A percentile compares a stretch with the other conserved stretches of the same genome.
phyloP scores from a whole-genome alignment of 2,113 vertebrate species.

The Smithornis capensis region DNA sequence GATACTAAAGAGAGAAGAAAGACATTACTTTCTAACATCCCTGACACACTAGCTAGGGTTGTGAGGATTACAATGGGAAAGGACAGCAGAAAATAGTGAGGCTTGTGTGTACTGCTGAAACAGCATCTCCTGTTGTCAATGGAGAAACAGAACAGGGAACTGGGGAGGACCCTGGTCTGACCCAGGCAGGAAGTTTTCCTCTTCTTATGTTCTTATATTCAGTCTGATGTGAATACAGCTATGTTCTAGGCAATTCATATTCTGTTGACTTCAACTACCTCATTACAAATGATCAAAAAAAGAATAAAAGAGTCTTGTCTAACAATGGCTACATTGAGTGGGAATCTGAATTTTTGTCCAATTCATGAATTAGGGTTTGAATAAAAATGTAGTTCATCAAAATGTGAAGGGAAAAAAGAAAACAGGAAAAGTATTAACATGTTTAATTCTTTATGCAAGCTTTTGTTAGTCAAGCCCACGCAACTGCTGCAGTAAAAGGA shows the following conservation, averaged over 20 bases:
- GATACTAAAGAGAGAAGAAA: not conserved
- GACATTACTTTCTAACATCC: not conserved
- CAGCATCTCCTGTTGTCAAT: not conserved
- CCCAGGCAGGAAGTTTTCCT: not conserved
- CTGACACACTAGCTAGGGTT: not conserved
- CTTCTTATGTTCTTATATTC: not conserved
- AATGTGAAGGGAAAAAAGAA: not conserved
- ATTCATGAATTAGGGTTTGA: not conserved
- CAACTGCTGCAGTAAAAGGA: not conserved
- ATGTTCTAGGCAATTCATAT: not conserved
- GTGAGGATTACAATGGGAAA: not conserved
- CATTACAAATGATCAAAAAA: not conserved
- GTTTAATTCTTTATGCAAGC: not conserved
- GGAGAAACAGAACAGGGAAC: not conserved
- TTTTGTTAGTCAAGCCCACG: not conserved
- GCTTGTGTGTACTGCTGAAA: not conserved
- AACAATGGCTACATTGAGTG: not conserved
- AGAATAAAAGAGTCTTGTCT: not conserved
- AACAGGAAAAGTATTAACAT: not conserved
- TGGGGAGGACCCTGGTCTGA: not conserved
- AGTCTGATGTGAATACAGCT: not conserved
- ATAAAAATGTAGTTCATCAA: not conserved
- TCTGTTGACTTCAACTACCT: not conserved
- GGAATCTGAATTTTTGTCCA: slow-evolving; percentile 16
- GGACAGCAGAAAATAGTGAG: not conserved